phyloP scores from a whole-genome alignment of 2,888 invertebrate species.

The Pasiphila rectangulata region DNA sequence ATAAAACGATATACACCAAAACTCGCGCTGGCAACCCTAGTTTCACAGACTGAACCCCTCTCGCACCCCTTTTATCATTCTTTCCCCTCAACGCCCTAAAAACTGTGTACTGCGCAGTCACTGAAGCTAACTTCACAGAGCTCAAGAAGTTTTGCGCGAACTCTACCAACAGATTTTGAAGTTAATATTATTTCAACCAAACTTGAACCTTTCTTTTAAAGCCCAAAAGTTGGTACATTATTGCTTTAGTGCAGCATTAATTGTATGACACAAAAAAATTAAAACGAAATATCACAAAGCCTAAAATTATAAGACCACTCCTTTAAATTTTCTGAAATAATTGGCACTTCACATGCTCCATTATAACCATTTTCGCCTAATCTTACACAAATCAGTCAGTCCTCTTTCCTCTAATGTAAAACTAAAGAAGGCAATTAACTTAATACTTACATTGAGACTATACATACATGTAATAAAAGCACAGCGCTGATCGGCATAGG shows the following conservation, averaged over 20 bases:
- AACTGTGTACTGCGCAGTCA: no score
- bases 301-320: constrained; percentile 44
- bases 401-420: constrained; percentile 52
- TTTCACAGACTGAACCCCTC: no score
- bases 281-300: constrained; percentile 51
- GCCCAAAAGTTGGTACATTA: constrained; percentile 44
- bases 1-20: no score
- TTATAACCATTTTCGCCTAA: constrained; percentile 50
- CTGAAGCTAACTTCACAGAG: no score
- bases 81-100: no score
- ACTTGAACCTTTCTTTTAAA: no score
- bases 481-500: constrained; percentile 64
- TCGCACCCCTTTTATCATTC: no score
- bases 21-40: no score
- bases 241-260: constrained; percentile 49
- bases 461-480: constrained; percentile 51
- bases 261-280: constrained; percentile 33
- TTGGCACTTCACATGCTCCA: constrained; percentile 66
- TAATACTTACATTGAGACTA: constrained; percentile 72
- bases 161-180: no score
- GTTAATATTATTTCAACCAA: background rate
- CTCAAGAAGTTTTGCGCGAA: no score
- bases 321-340: constrained; percentile 44
- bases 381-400: constrained; percentile 70
- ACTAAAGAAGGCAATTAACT: constrained; percentile 54